Percentiles rank a stretch among this genome's conserved stretches.
These are phyloP conservation scores for Habrosyne pyritoides DNA, from an alignment of 2,888 invertebrate genomes.

Conservation along the genomic window DNA sequence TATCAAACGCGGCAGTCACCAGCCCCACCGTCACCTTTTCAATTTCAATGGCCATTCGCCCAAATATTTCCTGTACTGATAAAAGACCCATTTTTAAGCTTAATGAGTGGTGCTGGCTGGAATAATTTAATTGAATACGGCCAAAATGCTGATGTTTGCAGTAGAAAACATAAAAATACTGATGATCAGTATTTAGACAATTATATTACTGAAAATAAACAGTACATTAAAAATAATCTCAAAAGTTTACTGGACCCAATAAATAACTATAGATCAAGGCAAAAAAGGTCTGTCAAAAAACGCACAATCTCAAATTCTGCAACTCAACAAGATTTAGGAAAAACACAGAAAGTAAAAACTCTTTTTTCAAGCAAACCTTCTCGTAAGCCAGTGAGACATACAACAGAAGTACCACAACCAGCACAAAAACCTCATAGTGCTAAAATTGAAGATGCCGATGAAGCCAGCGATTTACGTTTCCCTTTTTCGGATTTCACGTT, in stretches of 20 bases:
- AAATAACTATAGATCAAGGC: conserved; percentile 37
- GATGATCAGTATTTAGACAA: conserved; percentile 24
- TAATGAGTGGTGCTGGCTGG: conserved; percentile 77
- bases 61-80: conserved; percentile 82
- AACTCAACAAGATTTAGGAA: conserved; percentile 44
- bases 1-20: conserved; percentile 55
- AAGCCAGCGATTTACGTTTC: conserved; percentile 55
- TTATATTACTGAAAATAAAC: conserved; percentile 18
- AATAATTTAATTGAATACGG: conserved; percentile 84
- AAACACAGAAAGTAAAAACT: conserved; percentile 49
- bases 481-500: conserved; percentile 52
- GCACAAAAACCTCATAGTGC: conserved; percentile 37
- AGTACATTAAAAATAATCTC: conserved; percentile 14
- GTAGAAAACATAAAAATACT: conserved; percentile 55
- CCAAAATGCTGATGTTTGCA: conserved; percentile 81
- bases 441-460: conserved; percentile 42
- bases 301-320: conserved; percentile 50
- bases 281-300: conserved; percentile 62
- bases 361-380: conserved; percentile 47
- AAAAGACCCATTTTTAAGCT: conserved; percentile 81
- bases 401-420: conserved; percentile 18
- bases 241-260: conserved; percentile 17
- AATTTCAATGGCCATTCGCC: conserved; percentile 78
- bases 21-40: conserved; percentile 46
- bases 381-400: conserved; percentile 47